Evolutionary conservation across 2,113 vertebrate species (phyloP).

Genomic region (Entomyzon cyanotis): DNA sequence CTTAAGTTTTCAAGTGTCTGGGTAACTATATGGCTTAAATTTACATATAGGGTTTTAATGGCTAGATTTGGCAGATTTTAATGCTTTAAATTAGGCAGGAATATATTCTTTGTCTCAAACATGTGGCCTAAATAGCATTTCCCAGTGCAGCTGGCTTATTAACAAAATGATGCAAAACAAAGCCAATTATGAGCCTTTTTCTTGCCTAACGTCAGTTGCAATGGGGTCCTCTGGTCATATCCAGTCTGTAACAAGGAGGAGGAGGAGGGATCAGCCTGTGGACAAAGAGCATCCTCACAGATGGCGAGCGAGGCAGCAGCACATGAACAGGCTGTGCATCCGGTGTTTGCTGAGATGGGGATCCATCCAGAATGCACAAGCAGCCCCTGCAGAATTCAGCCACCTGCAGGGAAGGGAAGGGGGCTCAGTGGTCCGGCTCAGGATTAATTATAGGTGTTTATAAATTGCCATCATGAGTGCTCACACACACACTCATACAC

Average conservation of each 20-base stretch:
- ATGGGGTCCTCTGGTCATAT: background rate
- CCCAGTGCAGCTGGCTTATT: conserved; percentile 1
- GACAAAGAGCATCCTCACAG: conserved; percentile 19
- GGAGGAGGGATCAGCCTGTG: background rate
- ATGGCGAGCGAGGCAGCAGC: background rate
- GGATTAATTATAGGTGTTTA: background rate
- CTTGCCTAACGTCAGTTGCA: background rate
- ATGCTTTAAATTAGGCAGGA: conserved; percentile 9
- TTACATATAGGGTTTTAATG: background rate
- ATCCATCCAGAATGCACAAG: background rate
- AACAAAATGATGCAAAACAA: background rate
- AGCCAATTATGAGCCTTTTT: background rate
- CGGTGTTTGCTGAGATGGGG: background rate
- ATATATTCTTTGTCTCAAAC: conserved; percentile 3
- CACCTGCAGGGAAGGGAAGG: background rate
- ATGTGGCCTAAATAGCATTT: background rate
- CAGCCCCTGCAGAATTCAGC: background rate
- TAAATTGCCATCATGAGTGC: background rate
- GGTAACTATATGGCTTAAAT: background rate
- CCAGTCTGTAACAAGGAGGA: background rate
- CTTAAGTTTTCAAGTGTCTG: conserved; percentile 24
- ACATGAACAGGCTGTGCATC: background rate
- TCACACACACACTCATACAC: background rate
- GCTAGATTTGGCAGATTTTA: background rate
- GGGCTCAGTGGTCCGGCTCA: background rate